phyloP scores from a whole-genome alignment of 2,113 vertebrate species.

The Himantopus leucocephalus region DNA sequence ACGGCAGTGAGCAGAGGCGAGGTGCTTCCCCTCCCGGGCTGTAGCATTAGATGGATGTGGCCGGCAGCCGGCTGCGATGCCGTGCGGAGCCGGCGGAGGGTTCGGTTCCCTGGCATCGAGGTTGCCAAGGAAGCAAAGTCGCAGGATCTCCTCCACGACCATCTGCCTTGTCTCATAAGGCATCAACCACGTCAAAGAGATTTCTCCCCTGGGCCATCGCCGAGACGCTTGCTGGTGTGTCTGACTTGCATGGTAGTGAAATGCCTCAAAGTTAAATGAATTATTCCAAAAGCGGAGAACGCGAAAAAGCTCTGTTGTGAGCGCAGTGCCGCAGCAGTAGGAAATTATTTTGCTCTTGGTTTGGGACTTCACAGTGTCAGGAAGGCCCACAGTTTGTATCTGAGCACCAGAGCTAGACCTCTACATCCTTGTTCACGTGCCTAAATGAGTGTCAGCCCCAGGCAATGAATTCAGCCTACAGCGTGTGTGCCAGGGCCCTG shows the following conservation, averaged over 20 bases:
- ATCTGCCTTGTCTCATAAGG: not conserved
- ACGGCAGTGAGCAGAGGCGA: not conserved
- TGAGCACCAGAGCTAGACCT: not conserved
- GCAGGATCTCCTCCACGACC: not conserved
- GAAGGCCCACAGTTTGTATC: not conserved
- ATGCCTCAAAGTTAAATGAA: not conserved
- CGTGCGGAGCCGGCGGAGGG: fast-evolving
- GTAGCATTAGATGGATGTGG: fast-evolving
- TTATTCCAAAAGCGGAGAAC: not conserved
- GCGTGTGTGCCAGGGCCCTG: not conserved
- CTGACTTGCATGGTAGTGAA: not conserved
- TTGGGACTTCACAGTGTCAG: not conserved
- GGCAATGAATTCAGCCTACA: not conserved
- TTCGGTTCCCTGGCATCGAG: not conserved
- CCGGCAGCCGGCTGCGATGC: fast-evolving
- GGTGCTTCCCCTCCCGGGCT: not conserved
- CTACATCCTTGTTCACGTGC: not conserved
- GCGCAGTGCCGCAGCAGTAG: not conserved
- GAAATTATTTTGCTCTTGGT: not conserved
- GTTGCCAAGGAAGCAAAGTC: slow-evolving; percentile 11
- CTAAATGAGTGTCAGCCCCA: not conserved
- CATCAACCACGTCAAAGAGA: not conserved
- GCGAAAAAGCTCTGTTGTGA: not conserved
- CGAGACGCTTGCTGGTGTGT: not conserved
- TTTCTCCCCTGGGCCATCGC: not conserved